Base-by-base conservation (phyloP, 2,888 invertebrate species). In the Tenthredo distinguenda region DNA sequence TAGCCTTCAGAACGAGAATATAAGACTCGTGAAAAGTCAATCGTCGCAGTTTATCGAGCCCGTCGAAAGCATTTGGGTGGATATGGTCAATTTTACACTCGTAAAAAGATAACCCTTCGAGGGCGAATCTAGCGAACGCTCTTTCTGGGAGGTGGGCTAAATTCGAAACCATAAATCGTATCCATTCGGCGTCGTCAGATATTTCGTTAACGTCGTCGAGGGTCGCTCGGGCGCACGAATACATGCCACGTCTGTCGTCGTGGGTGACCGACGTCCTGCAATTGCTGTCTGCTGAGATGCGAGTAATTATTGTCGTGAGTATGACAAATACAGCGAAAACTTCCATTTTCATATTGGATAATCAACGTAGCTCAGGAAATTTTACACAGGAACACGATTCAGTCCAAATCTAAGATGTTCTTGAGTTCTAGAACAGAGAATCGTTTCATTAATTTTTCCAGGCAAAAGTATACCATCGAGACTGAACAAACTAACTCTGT, bases 131-230 rank as follows among this genome's bases (percentile, higher is more conserved):
- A 0, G 65, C 83, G 65, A 91, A 91, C 21, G 89, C 90, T 83
- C 89, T 88, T 21, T 88, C 47, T 0, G 89, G 89, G 6, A 91
- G 89, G 9, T 82, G 47, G 18, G 86, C 85, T 68, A 91, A 87
- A 5, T 89, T 88, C 18, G 90, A 89, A 15, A 91, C 90, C 6
- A 91, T 89, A 84, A 91, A 91, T 79, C 91, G 91, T 85, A 91
- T 91, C 91, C 91, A 92, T 62, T 90, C 90, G 21, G 89, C 88
- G 0, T 91, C 88, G 84, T 68, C 85, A 26, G 91, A 86, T 18
- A 91, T 85, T n/a, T 88, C 89, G 1, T 88, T 86, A 84, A 91
- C 87, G 81, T 86, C 87, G 72, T 91, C 90, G 58, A 90, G 87
- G 85, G 89, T 87, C 62, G 88, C 87, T 55, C 90, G 88, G 10